A percentile compares a stretch with the other conserved stretches of the same genome.
These are phyloP conservation scores for Bryconaethiops microstoma DNA, from an alignment of 2,797 vertebrate species.

Conservation along the genomic window DNA sequence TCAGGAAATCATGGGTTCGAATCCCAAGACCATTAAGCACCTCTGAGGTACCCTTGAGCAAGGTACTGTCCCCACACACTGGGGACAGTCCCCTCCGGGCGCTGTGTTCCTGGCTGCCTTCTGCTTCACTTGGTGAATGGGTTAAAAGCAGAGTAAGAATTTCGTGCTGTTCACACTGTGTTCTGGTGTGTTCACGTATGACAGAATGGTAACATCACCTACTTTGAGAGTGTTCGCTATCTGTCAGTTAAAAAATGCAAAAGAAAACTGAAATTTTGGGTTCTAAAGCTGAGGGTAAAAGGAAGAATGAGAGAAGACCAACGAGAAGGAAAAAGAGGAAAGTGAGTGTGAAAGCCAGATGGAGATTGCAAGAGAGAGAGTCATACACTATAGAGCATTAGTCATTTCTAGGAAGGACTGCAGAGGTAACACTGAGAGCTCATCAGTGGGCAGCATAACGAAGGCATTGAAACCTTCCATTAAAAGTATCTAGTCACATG, in stretches of 20 bases:
- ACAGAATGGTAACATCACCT: too few species aligned
- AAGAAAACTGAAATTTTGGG: neutral
- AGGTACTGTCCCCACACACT: too few species aligned
- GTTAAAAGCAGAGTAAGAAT: too few species aligned
- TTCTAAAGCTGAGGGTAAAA: conserved; percentile 11
- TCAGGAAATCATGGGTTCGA: too few species aligned
- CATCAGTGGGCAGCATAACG: conserved; percentile 58
- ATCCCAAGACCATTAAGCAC: too few species aligned
- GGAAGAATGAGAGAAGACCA: conserved; percentile 2
- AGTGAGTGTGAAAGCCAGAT: conserved; percentile 26
- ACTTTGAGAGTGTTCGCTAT: neutral
- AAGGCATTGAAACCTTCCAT: conserved; percentile 63
- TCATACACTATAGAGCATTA: conserved; percentile 56
- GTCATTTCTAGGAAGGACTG: conserved; percentile 63
- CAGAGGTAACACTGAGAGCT: conserved; percentile 64
- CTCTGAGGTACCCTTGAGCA: too few species aligned
- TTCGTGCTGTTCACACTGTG: too few species aligned
- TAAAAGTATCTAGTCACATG: conserved; percentile 60
- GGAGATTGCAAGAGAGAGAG: conserved; percentile 36
- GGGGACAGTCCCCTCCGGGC: too few species aligned
- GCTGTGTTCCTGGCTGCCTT: too few species aligned
- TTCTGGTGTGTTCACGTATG: too few species aligned
- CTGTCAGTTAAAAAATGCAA: neutral
- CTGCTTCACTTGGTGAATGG: too few species aligned
- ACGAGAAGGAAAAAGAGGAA: conserved; percentile 34